A percentile compares a stretch with the other conserved stretches of the same genome.
These are phyloP conservation scores for Himalopsyche anomala DNA, from an alignment of 2,888 invertebrate species.

Conservation along the genomic window DNA sequence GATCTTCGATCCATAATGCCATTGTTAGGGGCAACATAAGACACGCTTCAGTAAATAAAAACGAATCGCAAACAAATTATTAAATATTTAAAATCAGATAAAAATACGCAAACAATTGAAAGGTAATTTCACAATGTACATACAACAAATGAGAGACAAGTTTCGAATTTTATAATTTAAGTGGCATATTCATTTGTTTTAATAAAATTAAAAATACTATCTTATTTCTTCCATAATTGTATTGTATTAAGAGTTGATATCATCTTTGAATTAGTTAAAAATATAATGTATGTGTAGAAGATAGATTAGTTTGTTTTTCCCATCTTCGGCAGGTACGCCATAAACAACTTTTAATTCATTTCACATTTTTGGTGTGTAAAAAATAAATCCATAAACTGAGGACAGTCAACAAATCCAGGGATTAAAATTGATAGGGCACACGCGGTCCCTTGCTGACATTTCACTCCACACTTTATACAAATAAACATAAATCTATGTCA, in stretches of 20 bases:
- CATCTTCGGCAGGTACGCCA: neutral
- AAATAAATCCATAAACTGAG: neutral
- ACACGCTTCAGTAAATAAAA: slow-evolving; percentile 1
- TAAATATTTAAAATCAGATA: neutral
- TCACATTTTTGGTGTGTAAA: neutral
- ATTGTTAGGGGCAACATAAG: neutral
- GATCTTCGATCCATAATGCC: slow-evolving; percentile 52
- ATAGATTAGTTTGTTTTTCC: neutral
- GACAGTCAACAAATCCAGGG: slow-evolving; percentile 41
- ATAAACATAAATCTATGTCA: slow-evolving; percentile 79
- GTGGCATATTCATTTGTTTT: no score
- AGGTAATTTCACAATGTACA: no score
- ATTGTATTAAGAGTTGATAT: no score
- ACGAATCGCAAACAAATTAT: neutral
- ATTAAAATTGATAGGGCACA: slow-evolving; percentile 61
- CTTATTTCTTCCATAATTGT: no score
- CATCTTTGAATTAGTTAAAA: no score
- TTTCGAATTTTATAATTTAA: no score
- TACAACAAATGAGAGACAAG: no score
- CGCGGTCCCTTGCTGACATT: slow-evolving; percentile 56
- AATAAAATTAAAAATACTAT: no score
- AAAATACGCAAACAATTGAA: neutral
- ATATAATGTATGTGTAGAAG: neutral
- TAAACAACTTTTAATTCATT: slow-evolving; percentile 5
- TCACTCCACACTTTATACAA: slow-evolving; percentile 66